Conservation (phyloP, 2,113 vertebrate species). For the Ranitomeya imitator region DNA sequence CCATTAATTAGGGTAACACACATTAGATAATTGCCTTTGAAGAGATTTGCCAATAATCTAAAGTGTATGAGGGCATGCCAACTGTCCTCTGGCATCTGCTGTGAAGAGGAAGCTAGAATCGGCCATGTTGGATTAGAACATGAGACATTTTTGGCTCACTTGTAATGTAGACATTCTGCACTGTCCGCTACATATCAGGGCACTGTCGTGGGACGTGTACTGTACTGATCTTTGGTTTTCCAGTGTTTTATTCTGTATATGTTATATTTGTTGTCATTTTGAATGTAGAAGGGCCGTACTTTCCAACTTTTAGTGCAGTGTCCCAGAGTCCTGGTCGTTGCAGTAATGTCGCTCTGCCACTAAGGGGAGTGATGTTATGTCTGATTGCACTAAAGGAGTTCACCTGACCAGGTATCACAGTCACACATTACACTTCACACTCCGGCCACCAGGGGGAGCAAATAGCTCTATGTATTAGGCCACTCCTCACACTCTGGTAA, state of each 20-base stretch:
- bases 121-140: background rate
- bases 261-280: background rate
- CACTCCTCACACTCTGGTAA: no score
- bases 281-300: no score
- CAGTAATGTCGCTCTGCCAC: no score
- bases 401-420: no score
- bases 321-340: no score
- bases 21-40: background rate
- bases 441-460: no score
- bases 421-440: no score
- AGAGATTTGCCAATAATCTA: background rate
- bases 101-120: background rate
- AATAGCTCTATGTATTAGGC: no score
- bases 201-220: background rate
- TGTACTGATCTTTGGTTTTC: background rate
- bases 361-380: no score
- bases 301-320: no score
- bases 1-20: background rate
- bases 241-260: background rate
- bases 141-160: background rate
- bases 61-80: background rate
- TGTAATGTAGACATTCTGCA: background rate
- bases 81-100: background rate
- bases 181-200: background rate
- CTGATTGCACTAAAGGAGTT: no score